Evolutionary conservation across 2,797 vertebrate species (phyloP).

Genomic region (Acipenser ruthenus): DNA sequence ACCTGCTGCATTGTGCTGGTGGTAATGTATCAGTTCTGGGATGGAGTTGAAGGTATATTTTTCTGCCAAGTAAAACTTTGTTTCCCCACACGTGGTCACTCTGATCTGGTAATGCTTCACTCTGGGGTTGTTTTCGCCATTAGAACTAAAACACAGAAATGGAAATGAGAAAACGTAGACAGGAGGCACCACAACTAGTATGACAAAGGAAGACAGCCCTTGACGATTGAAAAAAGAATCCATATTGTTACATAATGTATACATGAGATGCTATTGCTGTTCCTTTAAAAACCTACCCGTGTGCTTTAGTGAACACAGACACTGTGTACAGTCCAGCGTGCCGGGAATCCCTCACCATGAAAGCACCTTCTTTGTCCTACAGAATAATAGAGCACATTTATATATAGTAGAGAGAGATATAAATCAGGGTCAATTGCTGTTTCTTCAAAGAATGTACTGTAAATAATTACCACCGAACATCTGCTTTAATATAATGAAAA

Average conservation of each 20-base stretch:
- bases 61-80: constrained; percentile 82
- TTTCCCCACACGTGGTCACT: constrained; percentile 58
- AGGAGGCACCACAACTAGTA: not conserved
- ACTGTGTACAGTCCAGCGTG: constrained; percentile 84
- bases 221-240: not conserved
- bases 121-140: constrained; percentile 72
- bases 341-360: constrained; percentile 90
- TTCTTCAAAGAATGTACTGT: too few species aligned
- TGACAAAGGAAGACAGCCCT: not conserved
- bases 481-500: too few species aligned
- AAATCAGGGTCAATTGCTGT: too few species aligned
- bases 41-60: constrained; percentile 86
- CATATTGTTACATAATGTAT: too few species aligned
- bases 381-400: constrained; percentile 14
- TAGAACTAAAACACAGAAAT: constrained; percentile 38
- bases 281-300: constrained; percentile 60
- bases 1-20: constrained; percentile 93
- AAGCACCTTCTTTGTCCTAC: constrained; percentile 89
- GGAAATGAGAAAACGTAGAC: not conserved
- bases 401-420: too few species aligned
- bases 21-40: constrained; percentile 87
- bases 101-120: constrained; percentile 97
- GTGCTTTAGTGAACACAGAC: constrained; percentile 87
- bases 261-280: not conserved
- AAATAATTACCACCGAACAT: too few species aligned